These are phyloP conservation scores for Megaptera novaeangliae DNA, from an alignment of 2,113 vertebrate species.

Conservation along the genomic window DNA sequence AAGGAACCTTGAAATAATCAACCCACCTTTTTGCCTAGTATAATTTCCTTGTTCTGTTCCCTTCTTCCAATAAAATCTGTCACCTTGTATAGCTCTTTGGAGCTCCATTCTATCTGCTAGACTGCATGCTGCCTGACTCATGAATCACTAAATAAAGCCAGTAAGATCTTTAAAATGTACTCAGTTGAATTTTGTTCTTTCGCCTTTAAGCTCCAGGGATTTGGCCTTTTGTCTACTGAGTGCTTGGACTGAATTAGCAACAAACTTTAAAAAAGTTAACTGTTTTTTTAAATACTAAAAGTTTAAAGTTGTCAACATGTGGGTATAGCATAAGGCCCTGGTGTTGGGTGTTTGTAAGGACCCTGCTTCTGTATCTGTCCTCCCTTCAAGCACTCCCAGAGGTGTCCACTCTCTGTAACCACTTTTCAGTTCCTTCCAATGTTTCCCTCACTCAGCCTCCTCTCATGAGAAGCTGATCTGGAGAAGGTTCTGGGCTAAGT, in stretches of 20 bases:
- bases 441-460: background rate
- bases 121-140: background rate
- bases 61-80: background rate
- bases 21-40: background rate
- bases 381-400: background rate
- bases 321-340: background rate
- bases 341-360: background rate
- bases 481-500: background rate
- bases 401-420: background rate
- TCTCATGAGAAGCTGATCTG: background rate
- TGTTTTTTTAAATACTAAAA: background rate
- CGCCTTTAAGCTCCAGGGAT: background rate
- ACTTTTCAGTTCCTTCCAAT: background rate
- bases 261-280: background rate
- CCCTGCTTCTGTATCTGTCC: background rate
- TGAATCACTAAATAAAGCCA: background rate
- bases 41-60: background rate
- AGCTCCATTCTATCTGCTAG: background rate
- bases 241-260: background rate
- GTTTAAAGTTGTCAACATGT: background rate
- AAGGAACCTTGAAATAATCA: background rate
- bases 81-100: background rate
- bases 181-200: background rate
- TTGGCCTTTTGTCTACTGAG: background rate
- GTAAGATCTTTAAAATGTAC: background rate